Base-by-base conservation (phyloP, 2,888 invertebrate genomes). In the Liopterus haemorrhoidalis region DNA sequence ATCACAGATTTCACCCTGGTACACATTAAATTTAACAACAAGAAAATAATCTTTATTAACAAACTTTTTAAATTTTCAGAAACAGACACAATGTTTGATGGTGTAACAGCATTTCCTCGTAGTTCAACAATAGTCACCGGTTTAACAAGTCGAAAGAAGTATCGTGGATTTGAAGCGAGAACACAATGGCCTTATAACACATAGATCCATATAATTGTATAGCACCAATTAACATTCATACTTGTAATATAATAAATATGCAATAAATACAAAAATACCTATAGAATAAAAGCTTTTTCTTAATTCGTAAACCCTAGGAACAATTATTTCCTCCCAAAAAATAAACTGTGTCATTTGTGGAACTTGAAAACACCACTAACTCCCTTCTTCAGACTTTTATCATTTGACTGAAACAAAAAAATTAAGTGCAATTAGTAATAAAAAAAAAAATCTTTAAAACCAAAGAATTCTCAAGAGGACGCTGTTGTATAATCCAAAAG, bases 81-180 rank as follows among this genome's bases (percentile, higher is more conserved):
- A 12, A 81, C 79, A 0, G 86, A 86, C 59, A 77, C 76, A 0
- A 70, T 71, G 64, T 85, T 87, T 63, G 73, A 75, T 51, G 94
- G 94, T 5, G 65, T 80, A 54, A 82, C 87, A 18, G 94, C 90
- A 0, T 95, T 83, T 64, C 91, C 92, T 1, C 79, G 81, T 59
- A 82, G 83, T 59, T 88, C 90, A 2, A 90, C 88, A 0, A 68
- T 90, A 41, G 89, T 94, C 0, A 79, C 87, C 0, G 89, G 93
- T 20, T 64, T 94, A 2, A 88, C 85, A 62, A 75, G 83, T 54
- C 83, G 80, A 54, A 81, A 82, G 59, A 92, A 89, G 66, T 94
- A 91, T 65, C 75, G 74, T 52, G 86, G 86, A 1, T 78, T 79
- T 60, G 66, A 66, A 46, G 82, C 82, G 8, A 80, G 79, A 57